Evolutionary conservation across 2,113 vertebrate species (phyloP).

Genomic region (Cacatua alba): DNA sequence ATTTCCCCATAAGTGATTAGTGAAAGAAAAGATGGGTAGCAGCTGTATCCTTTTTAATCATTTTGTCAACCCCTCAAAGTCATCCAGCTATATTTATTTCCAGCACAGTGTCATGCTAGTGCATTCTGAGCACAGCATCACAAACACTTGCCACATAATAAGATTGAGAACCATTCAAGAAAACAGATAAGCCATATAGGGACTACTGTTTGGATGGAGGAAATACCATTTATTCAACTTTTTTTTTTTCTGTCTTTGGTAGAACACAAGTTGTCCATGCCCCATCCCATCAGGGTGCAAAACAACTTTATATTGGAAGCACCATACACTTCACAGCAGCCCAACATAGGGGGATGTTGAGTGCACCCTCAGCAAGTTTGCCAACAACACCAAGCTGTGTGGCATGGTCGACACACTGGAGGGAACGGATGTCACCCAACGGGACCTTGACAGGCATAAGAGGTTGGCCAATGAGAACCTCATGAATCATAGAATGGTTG

Average conservation of each 20-base stretch:
- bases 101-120: neutral
- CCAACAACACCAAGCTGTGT: neutral
- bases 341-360: neutral
- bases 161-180: neutral
- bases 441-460: neutral
- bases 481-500: neutral
- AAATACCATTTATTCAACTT: neutral
- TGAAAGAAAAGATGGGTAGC: neutral
- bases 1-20: neutral
- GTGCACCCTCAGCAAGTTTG: neutral
- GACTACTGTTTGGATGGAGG: neutral
- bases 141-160: neutral
- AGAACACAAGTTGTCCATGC: neutral
- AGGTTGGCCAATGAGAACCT: neutral
- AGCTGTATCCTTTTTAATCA: neutral
- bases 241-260: neutral
- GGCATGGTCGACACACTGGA: neutral
- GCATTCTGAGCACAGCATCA: neutral
- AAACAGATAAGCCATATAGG: neutral
- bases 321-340: neutral
- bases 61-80: neutral
- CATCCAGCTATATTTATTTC: rapidly evolving
- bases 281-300: neutral
- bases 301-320: neutral
- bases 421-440: neutral